Base-by-base conservation (phyloP, 2,113 vertebrate genomes). In the rabbit (Oryctolagus cuniculus) region DNA sequence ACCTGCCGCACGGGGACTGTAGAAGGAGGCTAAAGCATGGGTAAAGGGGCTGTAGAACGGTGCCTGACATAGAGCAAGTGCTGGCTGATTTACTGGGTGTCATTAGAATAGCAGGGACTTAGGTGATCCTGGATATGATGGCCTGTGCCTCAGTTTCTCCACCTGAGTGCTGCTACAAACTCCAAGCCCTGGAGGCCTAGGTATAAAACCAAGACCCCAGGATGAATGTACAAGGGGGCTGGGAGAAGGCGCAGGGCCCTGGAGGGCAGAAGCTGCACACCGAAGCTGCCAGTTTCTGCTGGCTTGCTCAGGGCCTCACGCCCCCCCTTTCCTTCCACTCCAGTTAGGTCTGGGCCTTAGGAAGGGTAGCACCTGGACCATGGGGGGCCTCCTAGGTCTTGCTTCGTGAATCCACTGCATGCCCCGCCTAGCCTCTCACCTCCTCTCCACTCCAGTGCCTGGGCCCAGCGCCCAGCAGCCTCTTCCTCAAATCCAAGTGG, bases 101-200 rank as follows among this genome's bases (percentile, higher is more conserved):
- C 91, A 44, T 58, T 55, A 93, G 44, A 92, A 70, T 74, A 81
- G 90, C 25, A 61, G 49, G 44, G 69, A 25, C 53, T 77, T 58
- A 80, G 31, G 17, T 31, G 63, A 87, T 64, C 49, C 64, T 94
- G 63, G 36, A 77, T 70, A 64, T 66, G 80, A 84, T 24, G 61
- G 8, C 34, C 80, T 64, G 36, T 93, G 74, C 73, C 73, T 96
- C 38, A 34, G 36, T 96, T 90, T 94, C 44, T 64, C 81, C 44
- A 87, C 61, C 66, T 82, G 29, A 95, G 61, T 87, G 74, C 34
- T 44, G 87, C 34, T 69, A 58, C 27, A 10, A 34, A 69, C 24
- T 27, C 29, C 21, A 84, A 55, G 16, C 49, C 75, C 89, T 64
- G 34, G 58, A 85, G 58, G 21, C 16, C 31, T 49, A 49, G 19